Percentiles rank a stretch among this genome's conserved stretches.
Conservation (phyloP, 2,888 invertebrate species). For the Cylindroiulus punctatus region DNA sequence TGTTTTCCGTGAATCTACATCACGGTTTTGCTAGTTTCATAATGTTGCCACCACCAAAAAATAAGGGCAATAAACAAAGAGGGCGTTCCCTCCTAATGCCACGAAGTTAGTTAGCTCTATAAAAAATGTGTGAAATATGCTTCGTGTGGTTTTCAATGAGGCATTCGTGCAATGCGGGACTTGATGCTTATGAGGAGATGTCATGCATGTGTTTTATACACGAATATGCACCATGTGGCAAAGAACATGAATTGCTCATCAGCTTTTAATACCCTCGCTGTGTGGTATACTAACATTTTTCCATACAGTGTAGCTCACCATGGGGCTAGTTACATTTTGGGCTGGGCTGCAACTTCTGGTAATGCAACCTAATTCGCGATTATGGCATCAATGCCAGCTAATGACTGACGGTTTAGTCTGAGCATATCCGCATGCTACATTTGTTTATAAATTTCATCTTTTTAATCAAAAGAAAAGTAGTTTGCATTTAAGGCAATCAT, state of each 20-base stretch:
- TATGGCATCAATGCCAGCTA: background rate
- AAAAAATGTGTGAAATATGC: conserved; percentile 27
- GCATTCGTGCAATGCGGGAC: background rate
- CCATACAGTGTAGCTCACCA: conserved; percentile 22
- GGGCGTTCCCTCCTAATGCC: conserved; percentile 12
- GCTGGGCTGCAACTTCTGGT: background rate
- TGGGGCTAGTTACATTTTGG: conserved; percentile 16
- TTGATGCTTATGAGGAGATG: background rate
- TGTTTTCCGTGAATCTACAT: background rate
- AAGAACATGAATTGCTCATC: background rate
- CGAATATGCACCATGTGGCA: background rate
- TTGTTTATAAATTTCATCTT: background rate
- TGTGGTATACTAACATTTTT: background rate
- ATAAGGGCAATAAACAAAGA: conserved; percentile 12
- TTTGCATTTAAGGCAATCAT: no score
- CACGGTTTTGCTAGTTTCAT: background rate
- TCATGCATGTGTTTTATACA: conserved; percentile 13
- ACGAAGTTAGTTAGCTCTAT: conserved; percentile 4
- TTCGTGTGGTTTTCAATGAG: conserved; percentile 5
- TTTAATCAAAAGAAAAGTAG: background rate
- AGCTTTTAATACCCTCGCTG: background rate
- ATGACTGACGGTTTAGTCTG: background rate
- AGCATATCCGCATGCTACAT: background rate
- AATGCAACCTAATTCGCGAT: background rate
- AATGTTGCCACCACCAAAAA: background rate